These are phyloP conservation scores for Microctonus hyperodae DNA, from an alignment of 2,888 invertebrate genomes.

Conservation along the genomic window DNA sequence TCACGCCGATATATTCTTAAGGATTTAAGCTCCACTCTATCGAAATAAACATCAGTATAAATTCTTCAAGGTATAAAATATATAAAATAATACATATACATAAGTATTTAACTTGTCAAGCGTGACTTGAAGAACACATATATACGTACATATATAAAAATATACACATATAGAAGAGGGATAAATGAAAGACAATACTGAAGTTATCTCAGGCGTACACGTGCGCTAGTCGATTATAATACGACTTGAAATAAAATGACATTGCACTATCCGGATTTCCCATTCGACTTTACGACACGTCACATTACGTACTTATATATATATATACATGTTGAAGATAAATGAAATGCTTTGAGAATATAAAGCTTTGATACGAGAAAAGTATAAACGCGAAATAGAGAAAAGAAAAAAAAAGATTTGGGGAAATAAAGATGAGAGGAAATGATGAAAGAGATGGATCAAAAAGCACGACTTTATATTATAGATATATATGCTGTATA, in stretches of 20 bases:
- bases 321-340: background rate
- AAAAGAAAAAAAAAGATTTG: background rate
- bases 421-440: slow-evolving; percentile 9
- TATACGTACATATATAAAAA: no score
- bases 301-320: no score
- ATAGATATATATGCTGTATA: no score
- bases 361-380: background rate
- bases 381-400: background rate
- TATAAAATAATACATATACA: no score
- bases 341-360: slow-evolving; percentile 12
- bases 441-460: slow-evolving; percentile 34
- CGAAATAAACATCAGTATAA: slow-evolving; percentile 1
- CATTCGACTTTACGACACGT: background rate
- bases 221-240: slow-evolving; percentile 24
- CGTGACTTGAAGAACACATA: no score
- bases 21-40: slow-evolving; percentile 1
- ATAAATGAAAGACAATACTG: background rate
- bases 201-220: background rate
- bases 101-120: no score
- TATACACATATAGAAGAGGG: background rate
- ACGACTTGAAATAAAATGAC: background rate
- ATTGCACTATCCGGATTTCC: background rate
- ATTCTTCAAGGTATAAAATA: no score
- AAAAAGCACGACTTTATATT: no score
- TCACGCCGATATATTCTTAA: slow-evolving; percentile 11